Evolutionary conservation across 1,140 invertebrate genomes (phyloP), one percentile per base, ranked within the genome.

Genomic region (Ceratina australensis): DNA sequence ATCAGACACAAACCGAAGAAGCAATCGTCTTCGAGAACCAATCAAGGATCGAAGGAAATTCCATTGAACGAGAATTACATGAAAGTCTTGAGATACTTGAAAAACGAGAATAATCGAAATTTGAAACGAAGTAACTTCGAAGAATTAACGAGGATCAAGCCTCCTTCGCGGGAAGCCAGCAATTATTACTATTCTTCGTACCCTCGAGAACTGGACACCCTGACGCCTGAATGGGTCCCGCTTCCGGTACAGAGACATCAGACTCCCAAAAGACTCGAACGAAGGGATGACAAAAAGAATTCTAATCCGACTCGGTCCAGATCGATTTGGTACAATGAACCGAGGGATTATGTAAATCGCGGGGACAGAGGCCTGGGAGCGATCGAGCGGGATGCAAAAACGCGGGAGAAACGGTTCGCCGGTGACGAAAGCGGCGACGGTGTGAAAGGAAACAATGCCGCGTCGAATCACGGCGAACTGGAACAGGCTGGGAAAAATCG

Each of bases 41-140:
- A n/a, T n/a, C n/a, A n/a, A n/a, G n/a, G n/a, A n/a, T 0, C 22
- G 0, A 28, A 49, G 13, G 54, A 3, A 10, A 12, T 42, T 2
- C 15, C 28, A 0, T 3, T 57, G 0, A 74, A 42, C 2, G 65
- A 63, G 0, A 85, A 84, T 8, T 85, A 85, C 13, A 74, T 56
- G 50, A 85, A 85, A 13, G 74, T 84, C 10, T 20, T 81, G 24
- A 65, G 16, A 66, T 61, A 85, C 15, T 22, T 85, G 26, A 79
- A 52, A 12, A 79, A 74, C n/a, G 61, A 82, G 0, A 52, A 79
- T 4, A 57, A 49, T 3, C 1, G 1, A 0, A 2, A 20, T n/a
- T 1, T 28, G 7, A 47, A 26, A 20, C 47, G 7, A 7, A 63
- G 72, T 0, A 67, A 73, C 49, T 71, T n/a, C 4, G 57, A 82